Evolutionary conservation across 1,140 invertebrate species (phyloP).

Genomic region (Hyphantria cunea): DNA sequence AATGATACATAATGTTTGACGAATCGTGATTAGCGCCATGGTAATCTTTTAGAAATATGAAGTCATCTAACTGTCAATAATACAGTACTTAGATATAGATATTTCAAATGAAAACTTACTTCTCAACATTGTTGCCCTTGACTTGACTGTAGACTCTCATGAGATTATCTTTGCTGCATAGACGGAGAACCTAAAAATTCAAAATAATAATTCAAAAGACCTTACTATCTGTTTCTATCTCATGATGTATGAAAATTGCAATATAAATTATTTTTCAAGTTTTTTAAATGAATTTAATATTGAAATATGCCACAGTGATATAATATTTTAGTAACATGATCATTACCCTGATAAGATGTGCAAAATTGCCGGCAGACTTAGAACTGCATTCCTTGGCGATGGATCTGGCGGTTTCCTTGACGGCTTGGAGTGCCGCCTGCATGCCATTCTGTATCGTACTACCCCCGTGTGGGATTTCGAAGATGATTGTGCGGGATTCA

Average conservation of each 20-base stretch:
- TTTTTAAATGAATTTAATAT: too few species aligned
- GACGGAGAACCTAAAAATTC: slow-evolving; percentile 82
- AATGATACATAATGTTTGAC: too few species aligned
- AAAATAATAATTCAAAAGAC: too few species aligned
- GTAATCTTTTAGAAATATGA: too few species aligned
- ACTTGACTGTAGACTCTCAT: slow-evolving; percentile 84
- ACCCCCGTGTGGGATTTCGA: slow-evolving; percentile 86
- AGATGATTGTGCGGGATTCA: slow-evolving; percentile 85
- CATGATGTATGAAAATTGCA: too few species aligned
- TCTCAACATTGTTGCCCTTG: slow-evolving; percentile 80
- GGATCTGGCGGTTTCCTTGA: slow-evolving; percentile 83
- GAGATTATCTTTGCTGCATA: slow-evolving; percentile 86
- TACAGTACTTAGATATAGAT: too few species aligned
- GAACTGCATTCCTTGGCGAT: slow-evolving; percentile 83
- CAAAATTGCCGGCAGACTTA: slow-evolving; percentile 86
- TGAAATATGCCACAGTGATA: too few species aligned
- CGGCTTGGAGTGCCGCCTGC: slow-evolving; percentile 78
- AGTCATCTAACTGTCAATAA: too few species aligned
- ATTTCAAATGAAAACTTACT: slow-evolving; percentile 51
- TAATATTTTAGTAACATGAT: neutral
- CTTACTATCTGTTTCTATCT: too few species aligned
- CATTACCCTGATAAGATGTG: slow-evolving; percentile 84
- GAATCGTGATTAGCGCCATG: too few species aligned
- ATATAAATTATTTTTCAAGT: too few species aligned
- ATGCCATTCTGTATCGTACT: slow-evolving; percentile 76